phyloP scores from a whole-genome alignment of 1,140 invertebrate genomes.

The Bilobella aurantiaca region DNA sequence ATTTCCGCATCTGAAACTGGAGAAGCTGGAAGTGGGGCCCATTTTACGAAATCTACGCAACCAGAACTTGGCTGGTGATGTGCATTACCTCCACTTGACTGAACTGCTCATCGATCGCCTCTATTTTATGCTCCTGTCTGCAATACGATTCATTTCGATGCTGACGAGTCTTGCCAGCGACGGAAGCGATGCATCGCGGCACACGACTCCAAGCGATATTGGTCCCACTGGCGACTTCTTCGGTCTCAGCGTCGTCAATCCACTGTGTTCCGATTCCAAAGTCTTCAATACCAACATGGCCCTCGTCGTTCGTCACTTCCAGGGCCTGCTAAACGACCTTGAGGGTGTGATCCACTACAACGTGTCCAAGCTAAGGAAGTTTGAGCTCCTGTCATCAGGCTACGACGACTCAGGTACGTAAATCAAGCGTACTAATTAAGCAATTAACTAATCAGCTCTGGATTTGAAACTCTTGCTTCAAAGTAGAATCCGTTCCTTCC shows the following conservation, averaged over 20 bases:
- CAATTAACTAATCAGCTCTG: too few species aligned
- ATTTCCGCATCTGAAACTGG: conserved; percentile 14
- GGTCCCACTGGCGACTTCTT: neutral
- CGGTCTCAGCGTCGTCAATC: neutral
- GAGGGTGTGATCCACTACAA: neutral
- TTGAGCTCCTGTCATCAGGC: neutral
- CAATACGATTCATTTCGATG: neutral
- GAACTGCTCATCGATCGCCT: conserved; percentile 15
- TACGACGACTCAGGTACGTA: too few species aligned
- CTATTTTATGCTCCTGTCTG: conserved; percentile 7
- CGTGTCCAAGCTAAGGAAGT: neutral
- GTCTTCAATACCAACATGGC: neutral
- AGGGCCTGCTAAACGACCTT: neutral
- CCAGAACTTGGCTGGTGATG: neutral
- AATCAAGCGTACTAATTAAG: too few species aligned
- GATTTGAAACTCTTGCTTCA: too few species aligned
- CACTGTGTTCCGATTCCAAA: neutral
- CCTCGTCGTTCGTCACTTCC: neutral
- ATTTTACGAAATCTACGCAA: conserved; percentile 1
- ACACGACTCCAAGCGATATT: neutral
- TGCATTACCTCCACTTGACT: conserved; percentile 11
- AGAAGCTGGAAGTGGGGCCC: conserved; percentile 10
- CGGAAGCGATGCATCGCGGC: neutral
- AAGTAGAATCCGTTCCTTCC: too few species aligned
- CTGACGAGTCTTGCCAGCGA: neutral